A percentile compares a stretch with the other conserved stretches of the same genome.
phyloP scores from a whole-genome alignment of 2,113 vertebrate species.

The Apus apus region DNA sequence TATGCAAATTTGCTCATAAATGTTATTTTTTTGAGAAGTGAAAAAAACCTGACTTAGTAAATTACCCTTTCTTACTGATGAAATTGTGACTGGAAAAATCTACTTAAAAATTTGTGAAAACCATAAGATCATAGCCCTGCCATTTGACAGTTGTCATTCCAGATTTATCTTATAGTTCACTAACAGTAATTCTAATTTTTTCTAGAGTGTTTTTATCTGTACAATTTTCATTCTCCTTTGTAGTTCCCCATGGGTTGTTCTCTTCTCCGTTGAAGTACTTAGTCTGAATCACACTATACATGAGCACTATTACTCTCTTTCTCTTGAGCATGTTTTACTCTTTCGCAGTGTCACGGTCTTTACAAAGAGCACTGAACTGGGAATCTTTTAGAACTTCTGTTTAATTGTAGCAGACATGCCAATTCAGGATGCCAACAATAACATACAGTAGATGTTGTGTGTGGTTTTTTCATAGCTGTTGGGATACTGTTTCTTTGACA shows the following conservation, averaged over 20 bases:
- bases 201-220: fast-evolving
- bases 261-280: background rate
- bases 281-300: background rate
- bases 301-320: background rate
- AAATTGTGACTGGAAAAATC: background rate
- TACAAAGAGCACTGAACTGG: constrained; percentile 19
- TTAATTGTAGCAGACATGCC: constrained; percentile 42
- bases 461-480: background rate
- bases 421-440: constrained; percentile 49
- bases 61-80: background rate
- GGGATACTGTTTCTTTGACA: constrained; percentile 1
- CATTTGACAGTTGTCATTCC: background rate
- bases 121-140: fast-evolving
- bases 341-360: background rate
- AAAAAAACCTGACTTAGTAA: fast-evolving
- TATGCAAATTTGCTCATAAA: background rate
- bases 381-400: constrained; percentile 36
- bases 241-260: background rate
- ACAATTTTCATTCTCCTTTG: background rate
- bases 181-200: background rate
- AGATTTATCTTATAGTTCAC: background rate
- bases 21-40: background rate
- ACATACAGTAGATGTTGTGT: constrained; percentile 52
- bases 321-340: background rate
- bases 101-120: background rate